Percentiles rank a stretch among this genome's conserved stretches.
These are phyloP conservation scores for Dendrocopos noguchii DNA, from an alignment of 2,113 vertebrate genomes.

Conservation along the genomic window DNA sequence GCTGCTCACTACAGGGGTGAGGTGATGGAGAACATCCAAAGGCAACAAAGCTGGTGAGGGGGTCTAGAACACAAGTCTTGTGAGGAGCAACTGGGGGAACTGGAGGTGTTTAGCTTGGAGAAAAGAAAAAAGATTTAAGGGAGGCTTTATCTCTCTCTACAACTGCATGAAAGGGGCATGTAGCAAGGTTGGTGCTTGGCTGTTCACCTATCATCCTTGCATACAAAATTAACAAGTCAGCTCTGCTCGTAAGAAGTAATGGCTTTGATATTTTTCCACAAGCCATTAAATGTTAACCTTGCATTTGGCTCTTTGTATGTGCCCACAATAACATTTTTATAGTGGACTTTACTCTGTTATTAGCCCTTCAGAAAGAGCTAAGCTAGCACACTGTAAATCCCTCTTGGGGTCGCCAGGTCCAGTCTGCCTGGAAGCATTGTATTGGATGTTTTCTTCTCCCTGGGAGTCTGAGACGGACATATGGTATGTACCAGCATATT, in stretches of 20 bases:
- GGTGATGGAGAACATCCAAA: too few species aligned
- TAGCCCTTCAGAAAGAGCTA: slow-evolving; percentile 17
- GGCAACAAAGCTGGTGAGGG: too few species aligned
- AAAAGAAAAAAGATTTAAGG: too few species aligned
- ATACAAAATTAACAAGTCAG: slow-evolving; percentile 3
- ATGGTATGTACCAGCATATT: slow-evolving; percentile 11
- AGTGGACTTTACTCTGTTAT: slow-evolving; percentile 3
- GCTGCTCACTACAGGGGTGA: too few species aligned
- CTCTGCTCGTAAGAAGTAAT: not conserved
- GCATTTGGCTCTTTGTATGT: not conserved
- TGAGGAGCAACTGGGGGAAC: too few species aligned
- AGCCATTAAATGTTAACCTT: slow-evolving; percentile 30
- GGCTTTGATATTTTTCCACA: not conserved
- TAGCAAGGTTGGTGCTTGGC: too few species aligned
- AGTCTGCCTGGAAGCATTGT: not conserved
- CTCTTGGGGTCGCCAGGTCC: not conserved
- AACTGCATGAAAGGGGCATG: too few species aligned
- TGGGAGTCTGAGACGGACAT: slow-evolving; percentile 32
- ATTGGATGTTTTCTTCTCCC: slow-evolving; percentile 40
- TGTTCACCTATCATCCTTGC: not conserved
- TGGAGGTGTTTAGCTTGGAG: too few species aligned
- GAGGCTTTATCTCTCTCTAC: too few species aligned
- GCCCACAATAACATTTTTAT: slow-evolving; percentile 16
- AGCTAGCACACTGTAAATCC: not conserved
- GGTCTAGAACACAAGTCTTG: too few species aligned